Evolutionary conservation across 2,797 vertebrate genomes (phyloP).

Genomic region (Esox lucius): DNA sequence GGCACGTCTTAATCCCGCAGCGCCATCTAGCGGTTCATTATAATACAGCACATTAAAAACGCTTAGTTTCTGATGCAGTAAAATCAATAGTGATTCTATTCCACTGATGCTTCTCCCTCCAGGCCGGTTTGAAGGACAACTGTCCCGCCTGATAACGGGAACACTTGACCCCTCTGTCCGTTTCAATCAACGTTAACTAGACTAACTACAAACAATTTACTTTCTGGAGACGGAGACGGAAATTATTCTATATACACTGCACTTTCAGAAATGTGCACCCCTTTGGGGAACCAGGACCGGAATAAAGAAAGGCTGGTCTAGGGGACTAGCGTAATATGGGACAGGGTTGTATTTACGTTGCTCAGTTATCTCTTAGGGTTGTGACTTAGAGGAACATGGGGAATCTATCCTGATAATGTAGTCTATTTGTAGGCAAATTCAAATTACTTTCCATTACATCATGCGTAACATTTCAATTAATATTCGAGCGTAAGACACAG

Average conservation of each 20-base stretch:
- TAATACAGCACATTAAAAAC: constrained; percentile 31
- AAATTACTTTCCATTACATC: background rate
- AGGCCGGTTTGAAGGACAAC: constrained; percentile 4
- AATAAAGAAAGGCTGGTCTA: no score
- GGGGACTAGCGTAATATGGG: no score
- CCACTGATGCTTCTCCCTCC: constrained; percentile 38
- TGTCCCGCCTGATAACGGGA: background rate
- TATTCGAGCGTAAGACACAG: background rate
- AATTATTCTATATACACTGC: background rate
- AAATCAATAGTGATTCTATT: constrained; percentile 12
- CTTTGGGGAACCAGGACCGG: no score
- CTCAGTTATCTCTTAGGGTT: background rate
- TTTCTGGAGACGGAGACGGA: background rate
- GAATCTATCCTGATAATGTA: background rate
- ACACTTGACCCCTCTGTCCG: background rate
- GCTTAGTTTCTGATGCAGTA: background rate
- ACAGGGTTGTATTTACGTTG: background rate
- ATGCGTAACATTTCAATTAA: background rate
- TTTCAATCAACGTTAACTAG: background rate
- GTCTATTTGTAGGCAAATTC: background rate
- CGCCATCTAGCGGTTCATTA: constrained; percentile 64
- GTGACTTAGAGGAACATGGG: background rate
- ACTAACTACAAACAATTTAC: background rate
- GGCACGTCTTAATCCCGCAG: constrained; percentile 6
- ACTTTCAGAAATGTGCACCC: background rate